phyloP scores from a whole-genome alignment of 2,113 vertebrate genomes.

The Lepus americanus region DNA sequence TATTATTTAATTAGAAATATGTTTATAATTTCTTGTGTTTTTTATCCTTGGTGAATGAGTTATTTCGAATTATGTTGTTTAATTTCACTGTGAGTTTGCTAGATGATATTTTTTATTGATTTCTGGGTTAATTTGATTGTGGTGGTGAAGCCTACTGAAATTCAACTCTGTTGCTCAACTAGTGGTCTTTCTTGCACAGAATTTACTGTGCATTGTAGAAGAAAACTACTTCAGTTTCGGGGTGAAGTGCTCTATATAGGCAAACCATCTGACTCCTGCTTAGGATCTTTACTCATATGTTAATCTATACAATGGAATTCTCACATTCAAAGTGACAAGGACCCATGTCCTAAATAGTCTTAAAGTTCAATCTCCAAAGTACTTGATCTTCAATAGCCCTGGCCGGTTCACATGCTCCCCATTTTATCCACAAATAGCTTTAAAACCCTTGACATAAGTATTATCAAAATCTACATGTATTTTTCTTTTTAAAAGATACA shows the following conservation, averaged over 20 bases:
- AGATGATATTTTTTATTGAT: background rate
- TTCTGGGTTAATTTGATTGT: conserved; percentile 51
- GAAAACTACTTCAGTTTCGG: background rate
- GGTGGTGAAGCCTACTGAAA: background rate
- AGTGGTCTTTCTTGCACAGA: background rate
- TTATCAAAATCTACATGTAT: background rate
- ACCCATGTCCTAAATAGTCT: background rate
- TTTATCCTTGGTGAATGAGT: conserved; percentile 6
- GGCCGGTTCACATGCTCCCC: background rate
- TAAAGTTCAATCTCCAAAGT: background rate
- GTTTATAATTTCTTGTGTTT: background rate
- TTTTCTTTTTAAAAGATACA: background rate
- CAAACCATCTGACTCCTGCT: background rate
- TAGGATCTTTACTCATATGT: background rate
- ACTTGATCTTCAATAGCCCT: background rate
- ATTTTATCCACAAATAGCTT: conserved; percentile 17
- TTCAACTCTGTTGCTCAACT: background rate
- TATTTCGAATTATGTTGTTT: conserved; percentile 28
- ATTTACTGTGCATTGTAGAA: background rate
- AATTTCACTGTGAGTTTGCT: conserved; percentile 16
- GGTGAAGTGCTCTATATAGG: background rate
- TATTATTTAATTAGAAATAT: conserved; percentile 41
- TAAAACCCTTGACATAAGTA: background rate
- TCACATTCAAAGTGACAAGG: background rate
- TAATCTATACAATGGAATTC: conserved; percentile 12